These are phyloP conservation scores for Trichogramma evanescens DNA, from an alignment of 2,888 invertebrate genomes.

Conservation along the genomic window DNA sequence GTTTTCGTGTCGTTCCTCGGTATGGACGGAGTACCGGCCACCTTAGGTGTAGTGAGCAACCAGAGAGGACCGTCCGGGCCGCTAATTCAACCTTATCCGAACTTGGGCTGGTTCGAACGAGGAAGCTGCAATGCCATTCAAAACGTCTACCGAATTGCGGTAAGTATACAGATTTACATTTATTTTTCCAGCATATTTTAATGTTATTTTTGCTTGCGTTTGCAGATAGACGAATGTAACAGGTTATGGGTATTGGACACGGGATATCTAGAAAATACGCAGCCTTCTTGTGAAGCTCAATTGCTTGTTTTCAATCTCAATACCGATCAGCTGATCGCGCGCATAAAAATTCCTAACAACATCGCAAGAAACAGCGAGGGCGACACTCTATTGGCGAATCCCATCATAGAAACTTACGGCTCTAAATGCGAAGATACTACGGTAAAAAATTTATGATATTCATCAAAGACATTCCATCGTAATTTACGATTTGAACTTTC, in stretches of 20 bases:
- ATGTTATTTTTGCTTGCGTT: constrained; percentile 17
- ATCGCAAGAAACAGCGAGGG: constrained; percentile 22
- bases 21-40: constrained; percentile 59
- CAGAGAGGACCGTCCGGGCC: constrained; percentile 44
- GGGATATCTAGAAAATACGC: constrained; percentile 54
- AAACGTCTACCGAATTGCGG: constrained; percentile 67
- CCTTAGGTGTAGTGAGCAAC: constrained; percentile 56
- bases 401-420: constrained; percentile 27
- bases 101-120: constrained; percentile 54
- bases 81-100: constrained; percentile 57
- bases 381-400: constrained; percentile 26
- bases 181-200: background rate
- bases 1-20: constrained; percentile 64
- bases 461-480: background rate
- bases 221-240: constrained; percentile 62
- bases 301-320: constrained; percentile 63
- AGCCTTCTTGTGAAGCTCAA: constrained; percentile 59
- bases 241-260: constrained; percentile 68
- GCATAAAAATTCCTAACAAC: constrained; percentile 25
- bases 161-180: constrained; percentile 38
- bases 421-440: constrained; percentile 16
- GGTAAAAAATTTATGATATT: constrained; percentile 22
- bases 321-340: constrained; percentile 42
- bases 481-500: background rate
- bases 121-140: constrained; percentile 60